phyloP scores from a whole-genome alignment of 1,140 invertebrate genomes.

The Papilio xuthus region DNA sequence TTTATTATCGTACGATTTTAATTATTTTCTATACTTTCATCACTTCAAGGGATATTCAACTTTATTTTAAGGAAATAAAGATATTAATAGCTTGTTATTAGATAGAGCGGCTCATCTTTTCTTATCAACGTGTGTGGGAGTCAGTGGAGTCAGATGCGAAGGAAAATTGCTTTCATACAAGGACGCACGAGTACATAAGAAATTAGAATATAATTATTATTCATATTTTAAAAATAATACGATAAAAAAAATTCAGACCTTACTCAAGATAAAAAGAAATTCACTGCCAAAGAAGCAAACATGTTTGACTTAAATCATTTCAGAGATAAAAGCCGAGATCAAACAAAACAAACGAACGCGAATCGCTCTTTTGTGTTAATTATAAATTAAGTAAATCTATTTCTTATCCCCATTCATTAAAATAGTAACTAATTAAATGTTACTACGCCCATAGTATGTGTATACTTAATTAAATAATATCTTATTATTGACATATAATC shows the following conservation, averaged over 20 bases:
- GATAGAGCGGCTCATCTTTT: slow-evolving; percentile 12
- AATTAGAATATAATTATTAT: background rate
- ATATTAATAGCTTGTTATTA: background rate
- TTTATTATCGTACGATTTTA: slow-evolving; percentile 29
- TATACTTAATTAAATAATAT: background rate
- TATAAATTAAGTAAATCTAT: no score
- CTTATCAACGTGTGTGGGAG: slow-evolving; percentile 36
- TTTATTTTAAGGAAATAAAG: background rate
- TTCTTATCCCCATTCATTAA: background rate
- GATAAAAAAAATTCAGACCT: background rate
- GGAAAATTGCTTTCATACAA: slow-evolving; percentile 33
- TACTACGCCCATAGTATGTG: no score
- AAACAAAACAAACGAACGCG: no score
- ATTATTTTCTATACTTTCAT: slow-evolving; percentile 2
- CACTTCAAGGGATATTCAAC: background rate
- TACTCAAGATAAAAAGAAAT: background rate
- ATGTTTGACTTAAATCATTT: background rate
- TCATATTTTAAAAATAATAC: no score
- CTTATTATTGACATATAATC: no score
- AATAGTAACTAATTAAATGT: background rate
- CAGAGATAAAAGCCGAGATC: no score
- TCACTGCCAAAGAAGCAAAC: background rate
- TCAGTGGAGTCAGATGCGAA: slow-evolving; percentile 31
- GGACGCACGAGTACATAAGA: slow-evolving; percentile 16
- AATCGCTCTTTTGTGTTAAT: no score